Evolutionary conservation across 2,888 invertebrate species (phyloP), one percentile per base, ranked within the genome.

Genomic region (Lampropteryx suffumata): DNA sequence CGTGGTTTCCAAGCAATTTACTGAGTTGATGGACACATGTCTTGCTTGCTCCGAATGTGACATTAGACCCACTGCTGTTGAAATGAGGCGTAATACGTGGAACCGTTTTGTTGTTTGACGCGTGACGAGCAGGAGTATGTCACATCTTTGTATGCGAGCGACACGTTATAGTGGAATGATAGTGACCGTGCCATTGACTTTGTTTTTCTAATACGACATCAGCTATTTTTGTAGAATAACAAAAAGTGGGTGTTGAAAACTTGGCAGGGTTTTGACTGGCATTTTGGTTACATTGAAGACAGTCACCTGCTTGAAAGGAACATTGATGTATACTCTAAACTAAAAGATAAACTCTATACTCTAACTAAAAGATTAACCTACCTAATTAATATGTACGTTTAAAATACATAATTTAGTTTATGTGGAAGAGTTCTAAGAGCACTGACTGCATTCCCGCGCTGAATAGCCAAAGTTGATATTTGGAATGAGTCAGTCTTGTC

Each of bases 21-120:
- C 48, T 46, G 59, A 51, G 55, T 60, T 59, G 55, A 65, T 67
- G 64, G 61, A 55, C 54, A 57, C 49, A 62, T 56, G 68, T 65
- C 63, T 67, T 68, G 66, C 64, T 67, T 61, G 73, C 66, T 69
- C 68, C 62, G 57, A 67, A 71, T 71, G 61, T 59, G 57, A 67
- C 67, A 62, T 65, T 70, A 67, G 69, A 61, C 61, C 67, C 72
- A 65, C 9, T 37, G 30, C 47, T 41, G 40, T 35, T 58, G 40
- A 53, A 47, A 40, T 55, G 47, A 49, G 41, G 44, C 41, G 42
- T 45, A 51, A 45, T 45, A 51, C 42, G 41, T 29, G 35, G 47
- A 24, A 24, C 4, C 35, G 30, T 48, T 39, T 55, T 58, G 45
- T 52, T 54, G 46, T 45, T 41, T 47, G 49, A 58, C 33, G 56